Base-by-base conservation (phyloP, 2,888 invertebrate genomes). In the Aethes cnicana region DNA sequence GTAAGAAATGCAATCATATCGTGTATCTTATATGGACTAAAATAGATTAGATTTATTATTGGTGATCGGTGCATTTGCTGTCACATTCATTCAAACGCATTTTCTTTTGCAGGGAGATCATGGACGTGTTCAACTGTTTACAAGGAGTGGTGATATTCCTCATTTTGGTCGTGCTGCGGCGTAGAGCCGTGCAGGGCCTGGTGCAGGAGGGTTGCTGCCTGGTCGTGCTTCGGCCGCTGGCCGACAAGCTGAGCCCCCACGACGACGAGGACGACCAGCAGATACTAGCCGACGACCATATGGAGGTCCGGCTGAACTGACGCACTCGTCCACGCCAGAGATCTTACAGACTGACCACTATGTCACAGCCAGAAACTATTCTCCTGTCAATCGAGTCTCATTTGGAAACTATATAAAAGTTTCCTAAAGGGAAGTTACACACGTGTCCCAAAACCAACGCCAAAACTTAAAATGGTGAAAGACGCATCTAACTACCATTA, bases 91-190 rank as follows among this genome's bases (percentile, higher is more conserved):
- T n/a, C n/a, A n/a, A n/a, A n/a, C n/a, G n/a, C n/a, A n/a, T 47
- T 7, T 17, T 11, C 8, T 0, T 58, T 81, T 77, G 58, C 80
- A 92, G 93, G 92, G 81, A 88, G 66, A 82, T 93, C 30, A 91
- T 91, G 67, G 93, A 94, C 76, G 86, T 87, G 6, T 83, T 93
- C 64, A 94, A 94, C 78, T 89, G 91, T 18, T 81, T 93, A 3
- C 93, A 93, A 89, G 94, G 94, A 0, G 72, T 93, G 4, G 75
- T 92, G 18, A 92, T 93, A 67, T 93, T 93, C 72, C 56, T 93
- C 17, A 79, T 93, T 14, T 73, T 93, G 42, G 92, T 93, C 3
- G 76, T 92, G 11, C 82, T 92, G 35, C 76, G 93, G 54, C 90
- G 87, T 58, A 82, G 91, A 1, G 92, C 92, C 0, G 80, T 92